Conservation (phyloP, 2,113 vertebrate species). For the Axis porcinus region DNA sequence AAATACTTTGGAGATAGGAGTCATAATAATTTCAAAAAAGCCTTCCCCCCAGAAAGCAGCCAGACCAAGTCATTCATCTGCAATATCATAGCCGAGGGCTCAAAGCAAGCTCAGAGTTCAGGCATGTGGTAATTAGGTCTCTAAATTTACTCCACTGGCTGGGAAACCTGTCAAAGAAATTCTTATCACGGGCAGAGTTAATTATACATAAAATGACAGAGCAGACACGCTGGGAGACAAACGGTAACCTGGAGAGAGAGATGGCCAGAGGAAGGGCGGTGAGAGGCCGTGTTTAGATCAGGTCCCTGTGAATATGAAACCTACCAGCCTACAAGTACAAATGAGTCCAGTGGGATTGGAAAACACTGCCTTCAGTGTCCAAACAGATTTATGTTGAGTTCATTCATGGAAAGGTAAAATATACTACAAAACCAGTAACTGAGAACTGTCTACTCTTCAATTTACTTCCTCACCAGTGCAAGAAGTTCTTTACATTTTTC, state of each 20-base stretch:
- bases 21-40: not conserved
- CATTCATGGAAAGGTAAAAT: not conserved
- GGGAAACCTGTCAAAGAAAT: constrained; percentile 48
- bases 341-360: not conserved
- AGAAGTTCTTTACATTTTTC: not conserved
- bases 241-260: not conserved
- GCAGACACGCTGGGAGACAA: not conserved
- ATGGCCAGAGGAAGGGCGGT: not conserved
- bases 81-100: not conserved
- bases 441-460: not conserved
- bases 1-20: not conserved
- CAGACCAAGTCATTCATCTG: not conserved
- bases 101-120: constrained; percentile 1
- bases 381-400: not conserved
- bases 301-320: not conserved
- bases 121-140: constrained; percentile 52
- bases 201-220: constrained; percentile 40
- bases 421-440: not conserved
- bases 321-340: not conserved
- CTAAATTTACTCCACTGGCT: constrained; percentile 34
- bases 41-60: not conserved
- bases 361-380: not conserved
- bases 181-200: constrained; percentile 1
- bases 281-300: rapidly evolving
- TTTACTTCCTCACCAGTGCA: not conserved